Base-by-base conservation (phyloP, 2,797 vertebrate species). In the Tinamus major region DNA sequence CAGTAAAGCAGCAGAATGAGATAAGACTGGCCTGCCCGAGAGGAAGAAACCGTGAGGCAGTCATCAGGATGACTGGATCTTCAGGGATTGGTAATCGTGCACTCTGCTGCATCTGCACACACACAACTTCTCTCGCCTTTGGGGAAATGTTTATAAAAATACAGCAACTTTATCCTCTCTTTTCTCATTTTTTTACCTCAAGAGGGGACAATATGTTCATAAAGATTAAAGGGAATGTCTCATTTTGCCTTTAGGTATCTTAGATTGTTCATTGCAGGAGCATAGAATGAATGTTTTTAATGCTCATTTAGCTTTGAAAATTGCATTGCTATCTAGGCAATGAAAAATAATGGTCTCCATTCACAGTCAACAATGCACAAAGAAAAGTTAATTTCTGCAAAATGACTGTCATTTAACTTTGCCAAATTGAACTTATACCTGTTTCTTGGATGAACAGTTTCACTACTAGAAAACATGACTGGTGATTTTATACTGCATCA, bases 251-350 rank as follows among this genome's bases (percentile, higher is more conserved):
- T 93, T 91, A 88, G 33, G 59, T 87, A 42, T 91, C 89, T 86
- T 64, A 85, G 72, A 83, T 64, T 91, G 46, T 94, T 91, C 85
- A 49, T 72, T 94, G 70, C 77, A 91, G 79, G 91, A 79, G 67
- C 77, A 79, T 31, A 67, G 85, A 89, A 90, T 84, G 89, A 74
- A 87, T 86, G 77, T 64, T 93, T 92, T 93, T 86, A 96, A 94
- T 96, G 93, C 74, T 95, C 59, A 88, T 94, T 96, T 95, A 84
- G 85, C 85, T 95, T 91, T 91, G 82, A 93, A 94, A 95, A 95
- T 94, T 85, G 67, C 79, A 85, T 94, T 89, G 56, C 86, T 90
- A 46, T 94, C 78, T 90, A 80, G 72, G 86, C 93, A 94, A 84
- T 91, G 89, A 93, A 95, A 94, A 96, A 94, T 92, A 93, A 88